Evolutionary conservation across 2,113 vertebrate species (phyloP).

Genomic region (Sorex fumeus): DNA sequence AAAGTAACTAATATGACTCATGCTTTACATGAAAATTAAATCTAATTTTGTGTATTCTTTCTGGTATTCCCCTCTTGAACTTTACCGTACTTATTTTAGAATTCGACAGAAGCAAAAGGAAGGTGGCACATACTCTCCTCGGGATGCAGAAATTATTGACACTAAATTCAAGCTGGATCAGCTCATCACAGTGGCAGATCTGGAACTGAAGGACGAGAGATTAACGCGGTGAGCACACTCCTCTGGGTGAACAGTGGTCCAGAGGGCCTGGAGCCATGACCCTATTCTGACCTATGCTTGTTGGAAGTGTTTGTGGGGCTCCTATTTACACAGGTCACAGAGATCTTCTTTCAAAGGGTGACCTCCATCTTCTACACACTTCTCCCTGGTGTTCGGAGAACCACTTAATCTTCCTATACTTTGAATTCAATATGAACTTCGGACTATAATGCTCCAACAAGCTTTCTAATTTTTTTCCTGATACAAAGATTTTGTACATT

Average conservation of each 20-base stretch:
- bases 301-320: constrained; percentile 94
- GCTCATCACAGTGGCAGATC: constrained; percentile 97
- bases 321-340: constrained; percentile 91
- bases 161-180: constrained; percentile 99
- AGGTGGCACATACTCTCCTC: constrained; percentile 97
- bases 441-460: constrained; percentile 27
- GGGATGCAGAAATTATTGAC: constrained; percentile 97
- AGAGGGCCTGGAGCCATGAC: constrained; percentile 90
- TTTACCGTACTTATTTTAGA: constrained; percentile 86
- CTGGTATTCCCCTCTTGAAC: not conserved
- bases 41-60: not conserved
- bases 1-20: constrained; percentile 32
- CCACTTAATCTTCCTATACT: constrained; percentile 88
- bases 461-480: not conserved
- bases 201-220: constrained; percentile 98
- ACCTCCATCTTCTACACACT: constrained; percentile 89
- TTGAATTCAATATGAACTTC: constrained; percentile 65
- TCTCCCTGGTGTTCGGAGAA: constrained; percentile 87
- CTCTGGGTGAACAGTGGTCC: constrained; percentile 88
- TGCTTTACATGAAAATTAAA: constrained; percentile 24
- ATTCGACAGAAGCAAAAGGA: constrained; percentile 97
- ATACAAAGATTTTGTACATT: constrained; percentile 47
- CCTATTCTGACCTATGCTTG: constrained; percentile 93
- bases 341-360: constrained; percentile 91
- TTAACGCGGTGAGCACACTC: constrained; percentile 94